A percentile compares a stretch with the other conserved stretches of the same genome.
Conservation (phyloP, 2,113 vertebrate species). For the Entomyzon cyanotis region DNA sequence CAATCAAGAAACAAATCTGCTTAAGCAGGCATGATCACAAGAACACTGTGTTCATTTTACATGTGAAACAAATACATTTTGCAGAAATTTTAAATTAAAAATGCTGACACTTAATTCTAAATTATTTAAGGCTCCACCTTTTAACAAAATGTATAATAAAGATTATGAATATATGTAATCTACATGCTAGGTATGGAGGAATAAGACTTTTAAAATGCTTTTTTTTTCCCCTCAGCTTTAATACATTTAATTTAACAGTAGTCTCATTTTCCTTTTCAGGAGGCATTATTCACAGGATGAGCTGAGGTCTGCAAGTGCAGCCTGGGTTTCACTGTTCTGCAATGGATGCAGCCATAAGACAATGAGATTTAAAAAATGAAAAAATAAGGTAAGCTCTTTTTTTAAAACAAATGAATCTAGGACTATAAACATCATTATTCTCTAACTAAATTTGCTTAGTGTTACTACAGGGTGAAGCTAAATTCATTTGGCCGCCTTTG, state of each 20-base stretch:
- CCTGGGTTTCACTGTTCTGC: not conserved
- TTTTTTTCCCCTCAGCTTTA: not conserved
- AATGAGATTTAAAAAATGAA: not conserved
- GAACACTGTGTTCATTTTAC: not conserved
- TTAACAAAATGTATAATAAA: not conserved
- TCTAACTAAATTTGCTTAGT: constrained; percentile 48
- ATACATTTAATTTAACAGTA: not conserved
- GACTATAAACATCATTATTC: constrained; percentile 41
- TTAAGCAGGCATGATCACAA: not conserved
- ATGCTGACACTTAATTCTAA: not conserved
- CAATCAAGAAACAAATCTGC: not conserved
- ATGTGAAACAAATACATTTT: not conserved
- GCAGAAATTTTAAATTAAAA: not conserved
- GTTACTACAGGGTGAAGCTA: constrained; percentile 48
- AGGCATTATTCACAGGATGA: not conserved
- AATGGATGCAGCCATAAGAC: not conserved
- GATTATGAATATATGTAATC: not conserved
- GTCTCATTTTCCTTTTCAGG: not conserved
- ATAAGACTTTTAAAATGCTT: not conserved
- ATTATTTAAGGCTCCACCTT: not conserved
- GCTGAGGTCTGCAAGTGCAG: not conserved
- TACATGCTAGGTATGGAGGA: not conserved
- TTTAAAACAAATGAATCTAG: constrained; percentile 24
- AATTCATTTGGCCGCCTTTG: constrained; percentile 51
- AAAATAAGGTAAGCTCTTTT: not conserved